Base-by-base conservation (phyloP, 2,888 invertebrate species). In the Eristalis pertinax region DNA sequence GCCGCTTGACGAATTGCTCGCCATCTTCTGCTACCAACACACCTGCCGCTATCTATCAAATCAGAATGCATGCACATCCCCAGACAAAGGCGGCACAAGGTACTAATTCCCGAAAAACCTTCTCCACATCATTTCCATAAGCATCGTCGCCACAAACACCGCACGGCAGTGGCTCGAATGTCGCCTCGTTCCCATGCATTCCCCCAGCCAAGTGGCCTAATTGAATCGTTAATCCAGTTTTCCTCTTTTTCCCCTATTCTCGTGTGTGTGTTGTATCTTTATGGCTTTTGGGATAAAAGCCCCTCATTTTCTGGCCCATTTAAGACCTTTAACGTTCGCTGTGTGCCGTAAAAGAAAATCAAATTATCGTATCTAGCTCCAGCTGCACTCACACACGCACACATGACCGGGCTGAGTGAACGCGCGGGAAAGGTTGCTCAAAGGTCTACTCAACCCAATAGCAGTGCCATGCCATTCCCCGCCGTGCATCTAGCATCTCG, bases 301-400 rank as follows among this genome's bases (percentile, higher is more conserved):
- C 70, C 50, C 77, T 69, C 50, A 77, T 86, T 86, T 86, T 86
- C 82, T 62, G 74, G 60, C 69, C 62, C 85, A 82, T 86, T 80
- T 60, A 80, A 67, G 58, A 8, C 35, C 72, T 62, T n/a, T 74
- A 73, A 69, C 24, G 74, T 50, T 60, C 67, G 19, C 73, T 65
- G 64, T 77, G 60, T 26, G 32, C 50, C 11, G 26, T 43, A 64
- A 32, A 62, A 22, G 29, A 2, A n/a, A 58, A 68, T 63, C 22
- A 41, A 63, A 15, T 26, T 26, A 26, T 60, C 24, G 26, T 8
- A 15, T 60, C 60, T 13, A 60, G n/a, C 19, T 41, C 50, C 32
- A n/a, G n/a, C n/a, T n/a, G n/a, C n/a, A n/a, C 26, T 0, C 29
- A 38, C 26, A 67, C 32, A 22, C 50, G 11, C 7, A 58, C 43